These are phyloP conservation scores for Micrasema minimum DNA, from an alignment of 1,140 invertebrate species.

Conservation along the genomic window DNA sequence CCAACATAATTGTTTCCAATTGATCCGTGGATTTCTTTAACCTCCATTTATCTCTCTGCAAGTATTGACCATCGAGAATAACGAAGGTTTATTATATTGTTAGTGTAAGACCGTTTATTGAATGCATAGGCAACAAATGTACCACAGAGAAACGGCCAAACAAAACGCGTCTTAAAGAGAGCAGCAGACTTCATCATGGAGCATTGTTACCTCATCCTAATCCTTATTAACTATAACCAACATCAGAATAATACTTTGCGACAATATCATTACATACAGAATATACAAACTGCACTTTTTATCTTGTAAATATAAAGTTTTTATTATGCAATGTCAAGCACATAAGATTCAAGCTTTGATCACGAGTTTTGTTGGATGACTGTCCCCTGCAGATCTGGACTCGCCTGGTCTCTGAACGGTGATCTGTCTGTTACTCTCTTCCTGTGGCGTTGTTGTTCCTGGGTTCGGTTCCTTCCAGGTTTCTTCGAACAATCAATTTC, in stretches of 20 bases:
- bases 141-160: slow-evolving; percentile 67
- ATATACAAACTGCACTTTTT: slow-evolving; percentile 34
- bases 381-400: slow-evolving; percentile 9
- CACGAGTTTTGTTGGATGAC: slow-evolving; percentile 33
- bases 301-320: slow-evolving; percentile 36
- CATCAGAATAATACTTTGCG: background rate
- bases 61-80: no score
- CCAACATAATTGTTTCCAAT: no score
- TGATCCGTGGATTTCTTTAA: no score
- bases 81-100: no score
- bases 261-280: slow-evolving; percentile 15
- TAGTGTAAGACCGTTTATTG: slow-evolving; percentile 7
- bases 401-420: slow-evolving; percentile 29
- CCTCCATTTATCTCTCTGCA: no score
- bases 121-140: slow-evolving; percentile 30
- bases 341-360: slow-evolving; percentile 14
- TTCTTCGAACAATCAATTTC: background rate
- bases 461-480: slow-evolving; percentile 7
- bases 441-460: slow-evolving; percentile 57
- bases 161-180: slow-evolving; percentile 67
- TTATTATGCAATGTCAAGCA: slow-evolving; percentile 33
- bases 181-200: slow-evolving; percentile 66
- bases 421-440: slow-evolving; percentile 68
- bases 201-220: background rate
- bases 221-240: background rate